phyloP scores from a whole-genome alignment of 2,888 invertebrate species.

The Anaspis maculata region DNA sequence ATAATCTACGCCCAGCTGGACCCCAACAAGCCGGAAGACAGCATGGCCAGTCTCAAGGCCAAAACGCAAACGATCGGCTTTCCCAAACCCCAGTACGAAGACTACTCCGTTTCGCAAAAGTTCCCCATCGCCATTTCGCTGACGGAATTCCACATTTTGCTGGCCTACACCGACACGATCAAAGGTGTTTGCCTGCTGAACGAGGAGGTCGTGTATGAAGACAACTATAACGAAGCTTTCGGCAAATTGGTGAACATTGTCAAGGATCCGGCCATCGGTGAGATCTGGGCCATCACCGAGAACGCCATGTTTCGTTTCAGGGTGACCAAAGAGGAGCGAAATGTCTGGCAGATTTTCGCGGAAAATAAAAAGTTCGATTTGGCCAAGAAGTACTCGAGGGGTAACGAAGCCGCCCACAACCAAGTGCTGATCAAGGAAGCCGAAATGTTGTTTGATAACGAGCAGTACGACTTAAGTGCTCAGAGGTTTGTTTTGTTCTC shows the following conservation, averaged over 20 bases:
- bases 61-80: constrained; percentile 41
- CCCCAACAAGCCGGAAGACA: constrained; percentile 40
- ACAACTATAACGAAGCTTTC: constrained; percentile 69
- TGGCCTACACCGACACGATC: constrained; percentile 75
- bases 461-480: constrained; percentile 76
- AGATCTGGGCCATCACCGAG: constrained; percentile 82
- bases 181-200: constrained; percentile 79
- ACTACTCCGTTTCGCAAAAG: constrained; percentile 32
- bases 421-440: constrained; percentile 83
- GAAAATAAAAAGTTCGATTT: constrained; percentile 77
- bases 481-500: too few relatives aligned
- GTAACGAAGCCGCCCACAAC: constrained; percentile 74
- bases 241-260: constrained; percentile 74
- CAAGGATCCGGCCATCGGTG: constrained; percentile 66
- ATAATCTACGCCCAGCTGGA: constrained; percentile 70
- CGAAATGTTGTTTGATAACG: constrained; percentile 70
- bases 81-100: constrained; percentile 36
- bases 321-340: constrained; percentile 74
- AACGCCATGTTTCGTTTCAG: constrained; percentile 79
- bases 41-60: constrained; percentile 45
- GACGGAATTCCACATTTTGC: constrained; percentile 83
- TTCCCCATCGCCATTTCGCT: constrained; percentile 67
- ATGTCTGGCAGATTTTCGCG: constrained; percentile 84
- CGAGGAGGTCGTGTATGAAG: constrained; percentile 79
- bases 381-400: constrained; percentile 76